Conservation (phyloP, 2,888 invertebrate genomes). For the Epistrophe grossulariae region DNA sequence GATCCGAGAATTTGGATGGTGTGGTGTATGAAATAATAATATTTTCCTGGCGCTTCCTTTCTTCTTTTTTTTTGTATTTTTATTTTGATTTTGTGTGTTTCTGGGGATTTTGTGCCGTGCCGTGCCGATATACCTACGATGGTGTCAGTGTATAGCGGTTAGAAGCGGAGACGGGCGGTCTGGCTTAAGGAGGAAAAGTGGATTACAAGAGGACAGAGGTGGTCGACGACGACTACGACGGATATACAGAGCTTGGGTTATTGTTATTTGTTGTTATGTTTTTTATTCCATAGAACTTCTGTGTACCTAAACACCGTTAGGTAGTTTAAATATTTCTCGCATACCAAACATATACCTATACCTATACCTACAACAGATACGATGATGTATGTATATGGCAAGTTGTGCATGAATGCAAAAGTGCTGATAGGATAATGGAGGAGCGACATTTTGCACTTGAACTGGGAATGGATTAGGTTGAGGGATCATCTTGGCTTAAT, state of each 20-base stretch:
- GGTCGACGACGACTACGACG: slow-evolving; percentile 11
- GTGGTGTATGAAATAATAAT: slow-evolving; percentile 72
- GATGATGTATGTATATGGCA: slow-evolving; percentile 19
- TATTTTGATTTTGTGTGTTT: slow-evolving; percentile 30
- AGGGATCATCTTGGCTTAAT: slow-evolving; percentile 67
- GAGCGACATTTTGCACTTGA: slow-evolving; percentile 70
- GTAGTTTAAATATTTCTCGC: slow-evolving; percentile 48
- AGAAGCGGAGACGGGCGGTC: background rate
- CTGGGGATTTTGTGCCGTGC: slow-evolving; percentile 24
- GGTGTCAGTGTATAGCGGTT: slow-evolving; percentile 44
- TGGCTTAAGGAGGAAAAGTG: slow-evolving; percentile 68
- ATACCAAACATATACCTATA: slow-evolving; percentile 28
- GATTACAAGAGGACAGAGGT: slow-evolving; percentile 70
- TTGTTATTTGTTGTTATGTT: slow-evolving; percentile 8
- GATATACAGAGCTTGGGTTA: slow-evolving; percentile 10
- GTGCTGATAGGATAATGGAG: slow-evolving; percentile 62
- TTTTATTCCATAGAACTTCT: slow-evolving; percentile 2
- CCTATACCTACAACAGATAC: background rate
- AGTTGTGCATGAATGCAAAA: slow-evolving; percentile 65
- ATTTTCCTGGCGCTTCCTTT: slow-evolving; percentile 66
- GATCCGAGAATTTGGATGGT: slow-evolving; percentile 51
- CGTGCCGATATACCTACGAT: background rate
- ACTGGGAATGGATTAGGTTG: slow-evolving; percentile 50
- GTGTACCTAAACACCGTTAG: slow-evolving; percentile 36
- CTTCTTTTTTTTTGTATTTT: slow-evolving; percentile 7